phyloP scores from a whole-genome alignment of 2,888 invertebrate species.

The Drosophila lacicola region DNA sequence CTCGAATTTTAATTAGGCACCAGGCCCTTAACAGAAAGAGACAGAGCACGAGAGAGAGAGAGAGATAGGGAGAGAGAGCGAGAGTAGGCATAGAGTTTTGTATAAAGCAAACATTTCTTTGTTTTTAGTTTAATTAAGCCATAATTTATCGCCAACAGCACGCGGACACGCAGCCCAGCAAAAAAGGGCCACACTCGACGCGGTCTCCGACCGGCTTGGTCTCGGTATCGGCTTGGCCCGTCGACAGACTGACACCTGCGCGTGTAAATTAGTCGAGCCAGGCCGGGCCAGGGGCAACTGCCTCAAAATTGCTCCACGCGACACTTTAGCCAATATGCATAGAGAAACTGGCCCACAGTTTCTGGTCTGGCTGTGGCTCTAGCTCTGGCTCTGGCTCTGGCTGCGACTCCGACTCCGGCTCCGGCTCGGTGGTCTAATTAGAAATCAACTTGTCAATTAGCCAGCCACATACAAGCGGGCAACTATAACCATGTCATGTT shows the following conservation, averaged over 20 bases:
- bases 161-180: slow-evolving; percentile 70
- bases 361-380: not conserved
- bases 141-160: slow-evolving; percentile 77
- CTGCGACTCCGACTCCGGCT: slow-evolving; percentile 3
- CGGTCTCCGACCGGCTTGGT: slow-evolving; percentile 7
- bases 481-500: slow-evolving; percentile 52
- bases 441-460: slow-evolving; percentile 84
- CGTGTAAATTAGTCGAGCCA: slow-evolving; percentile 67
- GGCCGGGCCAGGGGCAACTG: slow-evolving; percentile 28
- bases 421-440: slow-evolving; percentile 83
- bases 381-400: slow-evolving; percentile 4
- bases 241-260: slow-evolving; percentile 68
- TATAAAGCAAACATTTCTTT: slow-evolving; percentile 50
- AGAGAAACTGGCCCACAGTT: slow-evolving; percentile 19
- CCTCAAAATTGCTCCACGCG: slow-evolving; percentile 37
- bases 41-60: not conserved
- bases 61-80: not conserved
- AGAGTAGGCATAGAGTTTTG: slow-evolving; percentile 28
- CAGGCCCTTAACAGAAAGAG: not conserved
- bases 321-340: slow-evolving; percentile 61
- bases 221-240: slow-evolving; percentile 21
- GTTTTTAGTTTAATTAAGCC: slow-evolving; percentile 76
- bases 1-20: slow-evolving; percentile 48
- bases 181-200: slow-evolving; percentile 69
- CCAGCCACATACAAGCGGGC: slow-evolving; percentile 40